Base-by-base conservation (phyloP, 2,113 vertebrate species). In the Callaeas wilsoni region DNA sequence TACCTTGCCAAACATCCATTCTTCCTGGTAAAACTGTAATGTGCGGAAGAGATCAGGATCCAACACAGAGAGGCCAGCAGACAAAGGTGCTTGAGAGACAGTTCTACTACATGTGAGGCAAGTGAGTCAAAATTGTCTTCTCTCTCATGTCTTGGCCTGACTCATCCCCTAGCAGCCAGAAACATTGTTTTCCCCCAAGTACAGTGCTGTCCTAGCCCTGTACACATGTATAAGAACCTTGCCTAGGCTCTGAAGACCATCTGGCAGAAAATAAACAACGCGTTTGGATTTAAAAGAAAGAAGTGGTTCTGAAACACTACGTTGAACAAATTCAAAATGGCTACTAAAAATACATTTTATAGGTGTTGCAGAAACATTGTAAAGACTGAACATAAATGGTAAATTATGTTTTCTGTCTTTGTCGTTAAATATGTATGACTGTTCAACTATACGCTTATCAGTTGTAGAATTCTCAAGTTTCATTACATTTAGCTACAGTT, bases 361-460 rank as follows among this genome's bases (percentile, higher is more conserved):
- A 87, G 35, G 39, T 80, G 19, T 46, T 67, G 47, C 60, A 84
- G 65, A 81, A 89, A 71, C 19, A 52, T 67, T 91, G 50, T 47
- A 84, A 91, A 68, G 74, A 35, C 33, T 52, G 29, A 67, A 64
- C 44, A 44, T 60, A 68, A 71, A 56, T 32, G 16, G 35, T 76
- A 82, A 80, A 91, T 83, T 52, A 16, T 44, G 35, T 95, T 91
- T 95, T 82, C 70, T 47, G 53, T 67, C 49, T 93, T 94, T 79
- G 39, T 42, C 77, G 37, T 65, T 87, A 76, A 95, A 96, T 94
- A 91, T 89, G 44, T 84, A 87, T 82, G 74, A 78, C 74, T 84
- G 35, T 71, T 85, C 81, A 93, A 60, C 57, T 64, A 13, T 55
- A 49, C 8, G 55, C 32, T 77, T 92, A 90, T 92, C 84, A 77